phyloP scores from a whole-genome alignment of 2,113 vertebrate genomes.

The Trachemys scripta region DNA sequence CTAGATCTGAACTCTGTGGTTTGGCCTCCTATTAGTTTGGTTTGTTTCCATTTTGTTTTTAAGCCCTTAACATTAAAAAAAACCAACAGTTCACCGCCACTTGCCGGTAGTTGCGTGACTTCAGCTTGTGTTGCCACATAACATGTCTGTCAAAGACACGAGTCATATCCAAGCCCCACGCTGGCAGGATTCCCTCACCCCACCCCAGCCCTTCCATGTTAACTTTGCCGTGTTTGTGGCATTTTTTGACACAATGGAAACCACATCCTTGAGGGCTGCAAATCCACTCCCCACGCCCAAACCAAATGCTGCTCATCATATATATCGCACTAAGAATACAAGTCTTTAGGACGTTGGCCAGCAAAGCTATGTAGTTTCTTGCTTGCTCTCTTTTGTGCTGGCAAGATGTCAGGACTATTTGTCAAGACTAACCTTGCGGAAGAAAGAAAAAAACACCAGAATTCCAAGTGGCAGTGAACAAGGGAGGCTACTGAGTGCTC shows the following conservation, averaged over 20 bases:
- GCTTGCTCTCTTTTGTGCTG: neutral
- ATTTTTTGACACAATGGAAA: neutral
- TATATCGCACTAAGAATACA: rapidly evolving
- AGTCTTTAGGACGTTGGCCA: neutral
- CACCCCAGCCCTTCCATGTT: neutral
- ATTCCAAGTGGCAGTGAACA: rapidly evolving
- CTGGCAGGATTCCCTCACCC: neutral
- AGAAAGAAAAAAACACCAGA: rapidly evolving
- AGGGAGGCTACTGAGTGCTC: neutral
- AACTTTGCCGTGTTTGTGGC: rapidly evolving
- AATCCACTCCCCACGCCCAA: rapidly evolving
- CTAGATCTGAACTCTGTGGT: neutral
- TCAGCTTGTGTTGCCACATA: neutral
- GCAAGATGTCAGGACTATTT: neutral
- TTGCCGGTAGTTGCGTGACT: neutral
- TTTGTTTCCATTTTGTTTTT: neutral
- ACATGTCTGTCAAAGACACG: rapidly evolving
- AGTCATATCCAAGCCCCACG: rapidly evolving
- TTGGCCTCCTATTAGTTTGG: neutral
- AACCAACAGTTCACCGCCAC: neutral
- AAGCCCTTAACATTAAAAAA: neutral
- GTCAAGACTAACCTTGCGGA: rapidly evolving
- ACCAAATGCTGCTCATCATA: neutral
- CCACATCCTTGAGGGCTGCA: neutral
- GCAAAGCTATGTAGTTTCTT: rapidly evolving